phyloP scores from a whole-genome alignment of 2,888 invertebrate genomes.

The Baccha elongata region DNA sequence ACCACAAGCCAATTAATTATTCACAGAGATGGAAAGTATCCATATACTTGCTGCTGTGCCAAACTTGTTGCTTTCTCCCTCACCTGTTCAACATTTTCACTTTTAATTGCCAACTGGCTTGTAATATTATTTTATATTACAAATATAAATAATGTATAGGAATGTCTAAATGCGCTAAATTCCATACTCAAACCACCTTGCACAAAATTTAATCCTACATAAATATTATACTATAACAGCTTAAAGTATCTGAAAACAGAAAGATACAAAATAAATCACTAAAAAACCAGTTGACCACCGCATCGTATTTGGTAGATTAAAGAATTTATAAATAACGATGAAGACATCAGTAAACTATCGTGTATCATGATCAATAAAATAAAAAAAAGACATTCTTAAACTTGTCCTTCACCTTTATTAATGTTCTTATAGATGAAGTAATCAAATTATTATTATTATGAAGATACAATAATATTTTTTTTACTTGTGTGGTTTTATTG shows the following conservation, averaged over 20 bases:
- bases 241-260: constrained; percentile 17
- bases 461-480: constrained; percentile 9
- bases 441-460: constrained; percentile 20
- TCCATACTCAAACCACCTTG: constrained; percentile 28
- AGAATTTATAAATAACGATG: constrained; percentile 67
- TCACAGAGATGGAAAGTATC: constrained; percentile 66
- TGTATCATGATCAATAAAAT: constrained; percentile 36
- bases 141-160: constrained; percentile 36
- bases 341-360: constrained; percentile 50
- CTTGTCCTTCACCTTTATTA: constrained; percentile 63
- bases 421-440: constrained; percentile 40
- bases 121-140: too few relatives aligned
- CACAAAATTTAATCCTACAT: constrained; percentile 7
- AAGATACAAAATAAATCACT: constrained; percentile 41
- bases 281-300: constrained; percentile 47
- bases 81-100: constrained; percentile 65
- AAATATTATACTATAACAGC: too few relatives aligned
- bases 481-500: constrained; percentile 6
- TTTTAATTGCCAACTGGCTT: constrained; percentile 69
- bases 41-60: constrained; percentile 30
- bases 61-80: constrained; percentile 70
- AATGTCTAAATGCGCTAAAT: constrained; percentile 51
- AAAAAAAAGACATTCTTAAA: constrained; percentile 30
- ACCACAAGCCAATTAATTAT: constrained; percentile 58
- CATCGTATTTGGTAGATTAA: constrained; percentile 8